Conservation (phyloP, 2,113 vertebrate genomes). For the Alosa alosa region DNA sequence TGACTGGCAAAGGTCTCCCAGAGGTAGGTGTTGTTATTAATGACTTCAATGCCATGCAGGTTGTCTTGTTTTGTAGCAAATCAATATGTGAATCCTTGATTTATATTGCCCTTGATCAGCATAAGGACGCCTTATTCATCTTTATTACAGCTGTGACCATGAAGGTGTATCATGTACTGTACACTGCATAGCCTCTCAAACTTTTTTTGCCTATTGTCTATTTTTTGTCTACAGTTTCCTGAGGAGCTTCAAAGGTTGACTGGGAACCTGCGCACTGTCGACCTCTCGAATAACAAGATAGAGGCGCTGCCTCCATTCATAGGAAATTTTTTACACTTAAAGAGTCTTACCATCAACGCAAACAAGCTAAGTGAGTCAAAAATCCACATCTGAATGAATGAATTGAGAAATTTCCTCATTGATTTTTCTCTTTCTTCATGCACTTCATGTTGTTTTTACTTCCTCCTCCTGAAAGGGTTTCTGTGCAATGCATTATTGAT, state of each 20-base stretch:
- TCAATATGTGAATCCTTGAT: background rate
- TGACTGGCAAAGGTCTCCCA: conserved; percentile 85
- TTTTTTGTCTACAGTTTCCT: conserved; percentile 77
- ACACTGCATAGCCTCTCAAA: background rate
- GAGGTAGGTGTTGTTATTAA: conserved; percentile 74
- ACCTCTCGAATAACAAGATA: conserved; percentile 92
- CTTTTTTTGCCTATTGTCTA: background rate
- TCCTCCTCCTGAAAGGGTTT: background rate
- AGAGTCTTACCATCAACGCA: conserved; percentile 85
- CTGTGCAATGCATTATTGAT: background rate
- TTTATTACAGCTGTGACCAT: background rate
- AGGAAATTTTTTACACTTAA: conserved; percentile 86
- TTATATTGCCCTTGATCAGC: background rate
- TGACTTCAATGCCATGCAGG: background rate
- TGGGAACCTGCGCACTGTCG: conserved; percentile 87
- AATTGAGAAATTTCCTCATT: background rate
- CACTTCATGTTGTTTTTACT: background rate
- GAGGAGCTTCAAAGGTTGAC: conserved; percentile 89
- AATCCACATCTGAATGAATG: background rate
- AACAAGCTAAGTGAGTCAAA: conserved; percentile 86
- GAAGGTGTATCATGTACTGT: background rate
- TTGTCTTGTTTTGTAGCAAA: background rate
- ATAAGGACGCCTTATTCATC: background rate
- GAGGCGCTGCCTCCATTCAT: conserved; percentile 79
- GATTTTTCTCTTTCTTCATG: background rate